Percentiles rank a stretch among this genome's conserved stretches.
These are phyloP conservation scores for Diachrysia chrysitis DNA, from an alignment of 2,888 invertebrate genomes.

Conservation along the genomic window DNA sequence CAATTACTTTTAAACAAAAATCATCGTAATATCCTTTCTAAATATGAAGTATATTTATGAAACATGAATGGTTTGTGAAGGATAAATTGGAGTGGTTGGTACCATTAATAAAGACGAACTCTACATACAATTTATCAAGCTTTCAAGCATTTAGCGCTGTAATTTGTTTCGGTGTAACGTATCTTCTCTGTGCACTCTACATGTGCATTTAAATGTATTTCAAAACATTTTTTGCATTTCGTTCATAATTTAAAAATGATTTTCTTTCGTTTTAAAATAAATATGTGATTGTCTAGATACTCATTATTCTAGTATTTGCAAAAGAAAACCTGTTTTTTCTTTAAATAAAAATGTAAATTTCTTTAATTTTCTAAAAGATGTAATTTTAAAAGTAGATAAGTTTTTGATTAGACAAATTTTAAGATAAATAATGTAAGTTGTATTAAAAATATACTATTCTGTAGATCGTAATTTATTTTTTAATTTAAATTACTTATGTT, in stretches of 20 bases:
- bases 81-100: constrained; percentile 6
- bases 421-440: too few relatives aligned
- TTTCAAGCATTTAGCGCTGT: constrained; percentile 33
- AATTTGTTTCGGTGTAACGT: constrained; percentile 43
- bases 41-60: background rate
- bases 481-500: too few relatives aligned
- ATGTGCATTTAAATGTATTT: constrained; percentile 15
- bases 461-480: too few relatives aligned
- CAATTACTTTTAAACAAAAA: background rate
- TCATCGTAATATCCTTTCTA: background rate
- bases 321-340: too few relatives aligned
- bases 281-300: too few relatives aligned
- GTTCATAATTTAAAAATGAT: background rate
- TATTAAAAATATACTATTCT: too few relatives aligned
- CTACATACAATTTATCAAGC: constrained; percentile 40
- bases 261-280: too few relatives aligned
- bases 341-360: too few relatives aligned
- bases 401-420: too few relatives aligned
- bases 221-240: background rate
- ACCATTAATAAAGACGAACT: constrained; percentile 28
- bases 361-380: too few relatives aligned
- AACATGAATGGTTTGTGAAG: background rate
- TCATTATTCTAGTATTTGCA: too few relatives aligned
- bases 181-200: constrained; percentile 17
- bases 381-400: too few relatives aligned